Conservation (phyloP, 2,113 vertebrate genomes). For the Ceratotherium simum region DNA sequence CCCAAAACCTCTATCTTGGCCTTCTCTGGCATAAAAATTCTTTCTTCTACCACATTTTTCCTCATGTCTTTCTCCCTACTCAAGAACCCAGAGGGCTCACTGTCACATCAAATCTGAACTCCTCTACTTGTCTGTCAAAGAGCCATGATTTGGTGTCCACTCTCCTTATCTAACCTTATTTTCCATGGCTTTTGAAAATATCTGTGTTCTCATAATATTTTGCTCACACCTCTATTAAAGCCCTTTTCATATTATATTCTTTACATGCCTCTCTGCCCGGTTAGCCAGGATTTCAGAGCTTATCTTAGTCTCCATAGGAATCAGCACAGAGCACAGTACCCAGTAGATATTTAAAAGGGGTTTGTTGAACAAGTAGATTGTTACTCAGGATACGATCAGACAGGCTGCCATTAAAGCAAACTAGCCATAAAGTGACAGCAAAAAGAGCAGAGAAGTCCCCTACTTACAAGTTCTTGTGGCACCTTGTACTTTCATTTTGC, state of each 20-base stretch:
- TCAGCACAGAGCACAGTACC: background rate
- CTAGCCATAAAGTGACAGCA: background rate
- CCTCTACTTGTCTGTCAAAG: background rate
- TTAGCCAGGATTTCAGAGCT: slow-evolving; percentile 25
- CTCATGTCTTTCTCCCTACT: background rate
- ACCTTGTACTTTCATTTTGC: background rate
- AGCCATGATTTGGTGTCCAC: background rate
- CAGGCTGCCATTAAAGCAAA: slow-evolving; percentile 15
- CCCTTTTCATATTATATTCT: background rate
- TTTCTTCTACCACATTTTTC: background rate
- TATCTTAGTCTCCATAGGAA: background rate
- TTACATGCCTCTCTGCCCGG: background rate
- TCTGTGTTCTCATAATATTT: background rate
- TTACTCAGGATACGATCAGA: background rate
- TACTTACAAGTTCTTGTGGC: background rate
- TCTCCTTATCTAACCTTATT: slow-evolving; percentile 9
- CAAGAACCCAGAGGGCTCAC: background rate
- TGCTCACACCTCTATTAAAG: background rate
- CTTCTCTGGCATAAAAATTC: slow-evolving; percentile 38
- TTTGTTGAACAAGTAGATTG: background rate
- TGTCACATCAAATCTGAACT: background rate
- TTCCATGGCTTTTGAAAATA: slow-evolving; percentile 44
- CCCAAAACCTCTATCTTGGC: background rate
- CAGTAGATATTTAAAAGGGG: background rate
- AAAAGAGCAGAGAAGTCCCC: background rate